Conservation (phyloP, 1,140 invertebrate genomes). For the Andrena cerasifolii region DNA sequence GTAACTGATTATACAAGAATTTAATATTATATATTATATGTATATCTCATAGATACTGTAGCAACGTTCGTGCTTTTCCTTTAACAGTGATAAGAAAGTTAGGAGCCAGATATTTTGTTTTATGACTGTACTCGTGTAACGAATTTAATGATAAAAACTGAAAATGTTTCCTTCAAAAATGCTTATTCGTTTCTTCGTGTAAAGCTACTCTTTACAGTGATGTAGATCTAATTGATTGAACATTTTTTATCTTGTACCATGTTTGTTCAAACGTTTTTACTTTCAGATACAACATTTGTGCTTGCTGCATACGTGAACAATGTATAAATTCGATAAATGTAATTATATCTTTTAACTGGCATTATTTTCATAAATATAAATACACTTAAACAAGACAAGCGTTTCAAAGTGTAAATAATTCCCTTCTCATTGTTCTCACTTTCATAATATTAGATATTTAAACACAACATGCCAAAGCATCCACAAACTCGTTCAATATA, state of each 20-base stretch:
- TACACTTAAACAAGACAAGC: too few relatives aligned
- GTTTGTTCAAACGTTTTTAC: neutral
- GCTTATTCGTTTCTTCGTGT: neutral
- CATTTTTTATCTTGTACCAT: conserved; percentile 6
- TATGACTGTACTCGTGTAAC: too few relatives aligned
- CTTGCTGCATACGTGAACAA: neutral
- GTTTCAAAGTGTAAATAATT: too few relatives aligned
- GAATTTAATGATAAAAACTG: too few relatives aligned
- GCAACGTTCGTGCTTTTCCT: neutral
- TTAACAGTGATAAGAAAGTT: neutral
- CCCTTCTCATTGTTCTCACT: too few relatives aligned
- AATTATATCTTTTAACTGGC: conserved; percentile 9
- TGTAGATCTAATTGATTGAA: neutral
- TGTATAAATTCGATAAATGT: conserved; percentile 26
- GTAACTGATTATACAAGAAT: neutral
- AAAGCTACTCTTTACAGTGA: neutral
- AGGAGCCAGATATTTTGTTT: too few relatives aligned
- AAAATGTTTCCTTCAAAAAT: neutral
- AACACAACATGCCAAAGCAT: too few relatives aligned
- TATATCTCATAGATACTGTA: neutral
- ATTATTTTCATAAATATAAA: too few relatives aligned
- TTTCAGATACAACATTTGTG: neutral
- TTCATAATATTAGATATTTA: too few relatives aligned
- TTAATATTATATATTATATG: neutral
- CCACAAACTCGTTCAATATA: too few relatives aligned